Percentiles rank a stretch among this genome's conserved stretches.
Conservation (phyloP, 2,113 vertebrate species). For the Festucalex cinctus region DNA sequence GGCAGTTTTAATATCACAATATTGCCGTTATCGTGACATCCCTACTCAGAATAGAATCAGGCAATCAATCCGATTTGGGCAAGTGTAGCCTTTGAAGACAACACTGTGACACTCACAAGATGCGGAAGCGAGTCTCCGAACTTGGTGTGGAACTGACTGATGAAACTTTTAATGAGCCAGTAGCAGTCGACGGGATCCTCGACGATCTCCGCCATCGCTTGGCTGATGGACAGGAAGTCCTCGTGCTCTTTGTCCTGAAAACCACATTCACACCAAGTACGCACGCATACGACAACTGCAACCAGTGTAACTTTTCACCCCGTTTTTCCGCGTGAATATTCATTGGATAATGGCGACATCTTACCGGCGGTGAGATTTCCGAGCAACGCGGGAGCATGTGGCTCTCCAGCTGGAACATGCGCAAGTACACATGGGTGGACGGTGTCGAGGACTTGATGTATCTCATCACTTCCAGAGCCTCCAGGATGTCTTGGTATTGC, state of each 20-base stretch:
- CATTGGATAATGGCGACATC: conserved; percentile 13
- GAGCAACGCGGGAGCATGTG: conserved; percentile 83
- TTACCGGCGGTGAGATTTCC: conserved; percentile 76
- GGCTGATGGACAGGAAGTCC: conserved; percentile 85
- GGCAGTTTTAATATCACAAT: no score
- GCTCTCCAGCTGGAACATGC: conserved; percentile 88
- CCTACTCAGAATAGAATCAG: no score
- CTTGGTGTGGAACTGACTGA: conserved; percentile 86
- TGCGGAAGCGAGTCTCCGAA: conserved; percentile 89
- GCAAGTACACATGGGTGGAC: conserved; percentile 82
- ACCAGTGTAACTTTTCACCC: no score
- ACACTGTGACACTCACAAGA: conserved; percentile 70
- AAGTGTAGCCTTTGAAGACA: background rate
- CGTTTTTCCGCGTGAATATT: background rate
- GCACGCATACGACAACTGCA: no score
- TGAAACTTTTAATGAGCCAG: conserved; percentile 89
- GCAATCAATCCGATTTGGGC: background rate
- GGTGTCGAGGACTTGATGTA: conserved; percentile 80
- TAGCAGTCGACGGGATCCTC: conserved; percentile 90
- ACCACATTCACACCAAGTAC: background rate
- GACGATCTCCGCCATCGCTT: conserved; percentile 91
- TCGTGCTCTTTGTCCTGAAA: conserved; percentile 83
- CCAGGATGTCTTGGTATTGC: conserved; percentile 84
- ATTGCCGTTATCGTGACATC: no score
- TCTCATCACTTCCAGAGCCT: conserved; percentile 82